These are phyloP conservation scores for Syngnathus scovelli DNA, from an alignment of 2,113 vertebrate genomes.

Conservation along the genomic window DNA sequence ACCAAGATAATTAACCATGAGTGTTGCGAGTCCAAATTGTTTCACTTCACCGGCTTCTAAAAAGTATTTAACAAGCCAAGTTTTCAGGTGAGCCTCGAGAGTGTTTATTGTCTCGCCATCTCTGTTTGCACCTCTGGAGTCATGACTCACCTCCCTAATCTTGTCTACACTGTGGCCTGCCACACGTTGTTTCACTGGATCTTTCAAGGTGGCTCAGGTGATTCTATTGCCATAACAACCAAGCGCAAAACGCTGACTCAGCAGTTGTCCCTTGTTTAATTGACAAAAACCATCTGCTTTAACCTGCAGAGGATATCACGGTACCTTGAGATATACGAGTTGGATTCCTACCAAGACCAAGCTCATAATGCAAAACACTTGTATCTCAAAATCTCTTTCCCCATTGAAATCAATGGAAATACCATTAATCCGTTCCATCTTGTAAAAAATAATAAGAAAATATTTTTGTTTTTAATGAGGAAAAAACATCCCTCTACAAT, in stretches of 20 bases:
- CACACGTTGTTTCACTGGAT: conserved; percentile 2
- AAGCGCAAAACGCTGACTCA: no score
- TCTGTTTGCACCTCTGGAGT: conserved; percentile 3
- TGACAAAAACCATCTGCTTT: neutral
- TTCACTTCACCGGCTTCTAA: no score
- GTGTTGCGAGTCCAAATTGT: no score
- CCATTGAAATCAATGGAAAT: neutral
- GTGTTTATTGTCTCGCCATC: conserved; percentile 19
- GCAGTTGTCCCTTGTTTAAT: no score
- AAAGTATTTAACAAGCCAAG: neutral
- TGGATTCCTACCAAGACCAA: neutral
- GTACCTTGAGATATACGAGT: neutral
- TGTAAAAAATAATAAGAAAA: neutral
- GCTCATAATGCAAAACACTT: neutral
- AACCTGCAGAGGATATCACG: neutral
- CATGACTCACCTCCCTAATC: conserved; percentile 21
- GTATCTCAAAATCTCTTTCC: neutral
- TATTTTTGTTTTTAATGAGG: neutral
- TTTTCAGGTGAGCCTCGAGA: neutral
- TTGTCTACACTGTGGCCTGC: conserved; percentile 1
- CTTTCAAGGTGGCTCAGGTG: conserved; percentile 22
- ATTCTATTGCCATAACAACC: neutral
- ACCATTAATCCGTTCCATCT: neutral
- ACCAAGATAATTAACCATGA: no score
- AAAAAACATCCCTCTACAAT: neutral